Conservation (phyloP, 1,140 invertebrate genomes). For the Saccostrea echinata region DNA sequence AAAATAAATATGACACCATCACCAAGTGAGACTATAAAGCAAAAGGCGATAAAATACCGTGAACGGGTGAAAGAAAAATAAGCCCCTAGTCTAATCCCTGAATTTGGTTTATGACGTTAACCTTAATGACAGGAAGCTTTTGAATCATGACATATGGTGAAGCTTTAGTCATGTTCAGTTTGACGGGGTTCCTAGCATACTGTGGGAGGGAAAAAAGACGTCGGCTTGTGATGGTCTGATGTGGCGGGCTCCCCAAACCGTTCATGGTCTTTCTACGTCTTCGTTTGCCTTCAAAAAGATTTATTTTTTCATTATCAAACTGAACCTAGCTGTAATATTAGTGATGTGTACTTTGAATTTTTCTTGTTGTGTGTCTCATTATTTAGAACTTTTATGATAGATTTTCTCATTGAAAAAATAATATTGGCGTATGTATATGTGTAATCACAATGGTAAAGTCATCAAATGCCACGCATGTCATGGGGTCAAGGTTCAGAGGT, state of each 20-base stretch:
- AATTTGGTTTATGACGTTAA: conserved; percentile 57
- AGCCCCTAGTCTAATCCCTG: conserved; percentile 39
- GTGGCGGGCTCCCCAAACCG: conserved; percentile 37
- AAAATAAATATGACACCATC: background rate
- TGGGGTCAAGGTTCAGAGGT: background rate
- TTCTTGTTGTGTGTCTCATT: background rate
- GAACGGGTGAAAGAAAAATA: background rate
- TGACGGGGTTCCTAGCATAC: conserved; percentile 53
- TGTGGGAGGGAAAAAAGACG: conserved; percentile 30
- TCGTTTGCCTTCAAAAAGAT: conserved; percentile 61
- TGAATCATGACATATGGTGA: conserved; percentile 49
- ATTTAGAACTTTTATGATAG: background rate
- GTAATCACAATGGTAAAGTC: background rate
- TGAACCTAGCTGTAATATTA: background rate
- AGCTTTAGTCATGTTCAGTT: conserved; percentile 59
- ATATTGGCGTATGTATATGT: background rate
- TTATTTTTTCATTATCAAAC: background rate
- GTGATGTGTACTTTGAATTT: background rate
- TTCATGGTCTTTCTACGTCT: conserved; percentile 53
- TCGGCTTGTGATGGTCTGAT: conserved; percentile 41
- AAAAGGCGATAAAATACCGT: conserved; percentile 1
- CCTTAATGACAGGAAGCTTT: conserved; percentile 60
- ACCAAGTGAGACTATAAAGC: background rate
- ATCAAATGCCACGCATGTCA: background rate
- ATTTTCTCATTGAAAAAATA: background rate